A percentile compares a stretch with the other conserved stretches of the same genome.
Conservation (phyloP, 2,888 invertebrate genomes). For the Lutraria lutraria region DNA sequence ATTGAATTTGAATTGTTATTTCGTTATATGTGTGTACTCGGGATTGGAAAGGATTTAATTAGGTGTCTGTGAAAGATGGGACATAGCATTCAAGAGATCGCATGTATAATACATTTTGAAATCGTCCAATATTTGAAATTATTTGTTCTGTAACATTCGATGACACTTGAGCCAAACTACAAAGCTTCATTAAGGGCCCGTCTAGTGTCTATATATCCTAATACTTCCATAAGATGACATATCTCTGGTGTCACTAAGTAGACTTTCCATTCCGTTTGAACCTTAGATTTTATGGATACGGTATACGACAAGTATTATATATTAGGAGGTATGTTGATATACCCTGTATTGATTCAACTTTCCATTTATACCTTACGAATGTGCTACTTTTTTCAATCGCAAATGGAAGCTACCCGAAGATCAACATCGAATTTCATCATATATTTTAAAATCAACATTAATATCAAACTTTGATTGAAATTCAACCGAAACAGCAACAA, state of each 20-base stretch:
- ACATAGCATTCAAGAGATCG: neutral
- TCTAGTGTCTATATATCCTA: neutral
- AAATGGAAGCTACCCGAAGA: too few species aligned
- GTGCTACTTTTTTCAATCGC: too few species aligned
- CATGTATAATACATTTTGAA: neutral
- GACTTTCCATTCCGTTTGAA: neutral
- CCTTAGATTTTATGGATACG: neutral
- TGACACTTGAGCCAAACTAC: neutral
- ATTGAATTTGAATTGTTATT: neutral
- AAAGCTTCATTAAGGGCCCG: neutral
- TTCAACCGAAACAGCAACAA: too few species aligned
- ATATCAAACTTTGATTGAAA: too few species aligned
- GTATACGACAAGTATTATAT: neutral
- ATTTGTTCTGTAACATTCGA: neutral
- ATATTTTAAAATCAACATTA: too few species aligned
- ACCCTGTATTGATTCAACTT: too few species aligned
- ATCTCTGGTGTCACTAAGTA: neutral
- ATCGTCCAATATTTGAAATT: neutral
- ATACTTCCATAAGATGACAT: neutral
- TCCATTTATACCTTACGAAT: too few species aligned
- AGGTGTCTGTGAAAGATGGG: neutral
- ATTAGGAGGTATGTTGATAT: too few species aligned
- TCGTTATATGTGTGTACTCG: neutral
- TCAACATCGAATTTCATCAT: too few species aligned
- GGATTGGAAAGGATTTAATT: neutral